These are phyloP conservation scores for Vanessa tameamea DNA, from an alignment of 1,140 invertebrate species.

Conservation along the genomic window DNA sequence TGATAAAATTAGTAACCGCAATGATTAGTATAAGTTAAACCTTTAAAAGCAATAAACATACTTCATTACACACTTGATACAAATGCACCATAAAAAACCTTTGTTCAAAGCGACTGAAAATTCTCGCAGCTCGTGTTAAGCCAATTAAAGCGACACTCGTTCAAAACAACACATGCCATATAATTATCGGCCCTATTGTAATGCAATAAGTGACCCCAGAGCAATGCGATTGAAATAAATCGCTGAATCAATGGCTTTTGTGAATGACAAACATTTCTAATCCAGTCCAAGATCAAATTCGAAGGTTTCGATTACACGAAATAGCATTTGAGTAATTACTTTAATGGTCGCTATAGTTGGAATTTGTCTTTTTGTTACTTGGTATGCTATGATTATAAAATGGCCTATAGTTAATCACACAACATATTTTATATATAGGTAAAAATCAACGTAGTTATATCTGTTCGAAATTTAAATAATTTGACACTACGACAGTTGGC, in stretches of 20 bases:
- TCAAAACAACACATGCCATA: not conserved
- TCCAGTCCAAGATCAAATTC: constrained; percentile 59
- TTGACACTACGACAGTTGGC: too few species aligned
- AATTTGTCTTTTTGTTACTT: not conserved
- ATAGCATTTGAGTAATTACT: constrained; percentile 50
- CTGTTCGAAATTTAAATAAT: too few species aligned
- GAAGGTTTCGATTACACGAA: constrained; percentile 53
- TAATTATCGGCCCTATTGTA: constrained; percentile 27
- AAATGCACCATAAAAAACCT: not conserved
- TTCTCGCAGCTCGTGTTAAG: constrained; percentile 10
- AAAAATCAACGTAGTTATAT: too few species aligned
- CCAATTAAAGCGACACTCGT: constrained; percentile 12
- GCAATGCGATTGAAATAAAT: constrained; percentile 6
- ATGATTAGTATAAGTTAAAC: too few species aligned
- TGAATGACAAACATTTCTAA: constrained; percentile 53
- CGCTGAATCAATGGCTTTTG: constrained; percentile 17
- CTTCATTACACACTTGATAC: not conserved
- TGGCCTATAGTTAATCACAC: too few species aligned
- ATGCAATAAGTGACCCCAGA: constrained; percentile 11
- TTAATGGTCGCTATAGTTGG: not conserved
- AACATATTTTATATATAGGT: too few species aligned
- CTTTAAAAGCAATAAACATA: not conserved
- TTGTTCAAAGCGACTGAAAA: not conserved
- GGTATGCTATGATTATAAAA: not conserved
- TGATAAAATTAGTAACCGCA: too few species aligned